Evolutionary conservation across 2,113 vertebrate species (phyloP), one percentile per base, ranked within the genome.

Genomic region (Rhinoptilus africanus): DNA sequence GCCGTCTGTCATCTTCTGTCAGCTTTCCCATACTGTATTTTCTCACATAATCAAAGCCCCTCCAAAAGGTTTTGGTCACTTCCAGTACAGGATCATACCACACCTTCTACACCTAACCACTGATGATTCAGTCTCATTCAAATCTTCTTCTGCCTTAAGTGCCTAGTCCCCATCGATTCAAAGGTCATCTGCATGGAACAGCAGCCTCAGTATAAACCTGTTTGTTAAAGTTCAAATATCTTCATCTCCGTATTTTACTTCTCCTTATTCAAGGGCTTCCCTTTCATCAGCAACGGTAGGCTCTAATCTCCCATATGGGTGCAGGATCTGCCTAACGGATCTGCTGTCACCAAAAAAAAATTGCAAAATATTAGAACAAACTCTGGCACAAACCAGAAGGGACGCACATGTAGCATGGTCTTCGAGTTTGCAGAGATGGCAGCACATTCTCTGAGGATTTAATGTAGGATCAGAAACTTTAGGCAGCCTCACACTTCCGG

Each of bases 401-500:
- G 48, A 91, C 71, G n/a, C 23, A 35, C 14, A 50, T 14, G 30
- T 22, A 43, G 69, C 2, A 0, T 14, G 12, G 9, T 37, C 30
- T 1, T 76, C 32, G 75, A 20, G 39, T 43, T 22, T 88, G 59
- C 18, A 73, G 43, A 54, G 41, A 82, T 95, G 27, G 41, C 50
- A 85, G 34, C 30, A 75, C 78, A 32, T 50, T 77, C 22, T 41
- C 32, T 2, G 9, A 74, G 34, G 24, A 50, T 32, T 93, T 66
- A 53, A 72, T 9, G 51, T 2, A 47, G 30, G 60, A 72, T 71
- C 60, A 92, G 69, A 75, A 68, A 14, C 19, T 71, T 77, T 0
- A 53, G 43, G 87, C 85, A 90, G 62, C 75, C 83, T 80, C 74
- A 91, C 22, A 4, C 64, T 93, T 88, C 90, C 88, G 92, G 91